These are phyloP conservation scores for Amphiduros pacificus DNA, from an alignment of 2,888 invertebrate genomes.

Conservation along the genomic window DNA sequence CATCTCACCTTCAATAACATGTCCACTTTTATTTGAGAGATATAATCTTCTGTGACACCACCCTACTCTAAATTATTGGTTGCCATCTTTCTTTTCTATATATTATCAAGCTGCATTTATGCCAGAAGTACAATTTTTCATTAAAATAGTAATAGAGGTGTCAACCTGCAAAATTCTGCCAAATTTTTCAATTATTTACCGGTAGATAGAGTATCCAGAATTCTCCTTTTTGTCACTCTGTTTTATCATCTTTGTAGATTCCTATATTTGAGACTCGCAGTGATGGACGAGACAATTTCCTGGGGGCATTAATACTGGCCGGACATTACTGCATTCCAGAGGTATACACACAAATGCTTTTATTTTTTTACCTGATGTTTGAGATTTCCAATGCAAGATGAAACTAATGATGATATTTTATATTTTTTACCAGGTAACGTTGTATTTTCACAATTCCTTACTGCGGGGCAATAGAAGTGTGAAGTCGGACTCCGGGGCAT, in stretches of 20 bases:
- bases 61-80: too few relatives aligned
- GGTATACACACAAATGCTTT: conserved; percentile 62
- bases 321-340: conserved; percentile 88
- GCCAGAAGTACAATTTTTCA: too few relatives aligned
- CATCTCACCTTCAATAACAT: too few relatives aligned
- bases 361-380: not conserved
- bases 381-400: not conserved
- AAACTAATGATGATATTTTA: not conserved
- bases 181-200: too few relatives aligned
- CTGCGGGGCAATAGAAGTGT: conserved; percentile 86
- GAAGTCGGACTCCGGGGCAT: conserved; percentile 67
- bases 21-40: too few relatives aligned
- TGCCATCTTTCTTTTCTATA: too few relatives aligned
- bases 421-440: conserved; percentile 61
- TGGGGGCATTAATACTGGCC: conserved; percentile 88
- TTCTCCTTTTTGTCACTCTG: too few relatives aligned
- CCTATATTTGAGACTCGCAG: conserved; percentile 91
- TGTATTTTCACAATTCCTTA: conserved; percentile 85
- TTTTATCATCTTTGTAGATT: conserved; percentile 65
- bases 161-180: too few relatives aligned
- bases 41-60: too few relatives aligned
- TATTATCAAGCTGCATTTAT: too few relatives aligned
- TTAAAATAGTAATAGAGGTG: too few relatives aligned
- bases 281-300: conserved; percentile 91
- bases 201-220: too few relatives aligned